Evolutionary conservation across 2,113 vertebrate genomes (phyloP), one percentile per base, ranked within the genome.

Genomic region (Neopipo cinnamomea): DNA sequence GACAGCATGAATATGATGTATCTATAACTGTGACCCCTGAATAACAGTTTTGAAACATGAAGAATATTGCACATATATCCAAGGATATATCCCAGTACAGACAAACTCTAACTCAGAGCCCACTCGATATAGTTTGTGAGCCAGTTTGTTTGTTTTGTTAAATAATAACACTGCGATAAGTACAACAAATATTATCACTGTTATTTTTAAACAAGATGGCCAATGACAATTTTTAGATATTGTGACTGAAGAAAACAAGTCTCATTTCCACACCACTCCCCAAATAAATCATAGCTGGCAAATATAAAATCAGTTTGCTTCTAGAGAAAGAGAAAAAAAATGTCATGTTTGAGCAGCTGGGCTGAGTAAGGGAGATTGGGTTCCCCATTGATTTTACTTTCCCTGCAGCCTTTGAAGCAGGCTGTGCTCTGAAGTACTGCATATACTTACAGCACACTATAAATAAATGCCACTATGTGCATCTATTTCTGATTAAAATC

Each of bases 401-500:
- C 80, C 92, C 71, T 66, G 56, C 41, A 91, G 91, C 79, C 66
- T 72, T 63, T 52, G 59, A 65, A 88, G 59, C 82, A 88, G 79
- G 78, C 88, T 78, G 50, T 80, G 82, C 39, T 91, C 67, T 93
- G 59, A 86, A 93, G 62, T 50, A 66, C 84, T 79, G 85, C 56
- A 80, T 78, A 61, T 55, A 80, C 61, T 93, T 86, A 84, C 23
- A 93, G 85, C 72, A 47, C 39, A 90, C 92, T 94, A 88, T 91
- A 96, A 96, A 96, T 92, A 96, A 94, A 91, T 81, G 79, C 82
- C 84, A 92, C 68, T 37, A 18, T 92, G 75, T 86, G 85, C 87
- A 63, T 84, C 76, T 95, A 84, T 86, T 96, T 92, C 90, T 93
- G 85, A 96, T 92, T 94, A 94, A 94, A 96, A 95, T 92, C 75